A percentile compares a stretch with the other conserved stretches of the same genome.
Evolutionary conservation across 2,113 vertebrate species (phyloP).

Genomic region (Pituophis catenifer): DNA sequence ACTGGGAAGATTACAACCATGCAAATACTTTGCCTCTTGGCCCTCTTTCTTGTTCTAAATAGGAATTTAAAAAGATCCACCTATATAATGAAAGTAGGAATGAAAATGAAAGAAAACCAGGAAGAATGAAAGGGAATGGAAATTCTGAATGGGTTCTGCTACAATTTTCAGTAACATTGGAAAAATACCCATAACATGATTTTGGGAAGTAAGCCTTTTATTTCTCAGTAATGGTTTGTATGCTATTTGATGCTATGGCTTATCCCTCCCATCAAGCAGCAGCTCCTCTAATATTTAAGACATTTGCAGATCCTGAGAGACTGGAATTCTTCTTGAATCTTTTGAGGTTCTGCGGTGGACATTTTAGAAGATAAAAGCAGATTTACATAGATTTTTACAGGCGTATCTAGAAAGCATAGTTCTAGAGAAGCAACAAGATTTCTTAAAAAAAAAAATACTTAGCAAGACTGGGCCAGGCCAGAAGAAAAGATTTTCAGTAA

Average conservation of each 20-base stretch:
- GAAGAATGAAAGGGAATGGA: not conserved
- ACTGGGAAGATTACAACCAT: not conserved
- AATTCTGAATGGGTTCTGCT: not conserved
- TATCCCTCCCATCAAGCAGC: not conserved
- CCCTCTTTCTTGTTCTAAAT: not conserved
- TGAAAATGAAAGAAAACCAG: not conserved
- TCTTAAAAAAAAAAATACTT: not conserved
- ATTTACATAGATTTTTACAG: not conserved
- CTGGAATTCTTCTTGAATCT: not conserved
- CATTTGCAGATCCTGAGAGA: not conserved
- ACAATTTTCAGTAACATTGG: not conserved
- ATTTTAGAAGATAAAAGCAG: not conserved
- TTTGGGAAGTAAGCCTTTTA: not conserved
- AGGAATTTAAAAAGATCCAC: not conserved
- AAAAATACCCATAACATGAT: not conserved
- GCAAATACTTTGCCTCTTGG: not conserved
- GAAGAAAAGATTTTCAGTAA: not conserved
- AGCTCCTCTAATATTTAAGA: not conserved
- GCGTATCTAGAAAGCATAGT: not conserved
- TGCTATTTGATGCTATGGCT: not conserved
- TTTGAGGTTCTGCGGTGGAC: not conserved
- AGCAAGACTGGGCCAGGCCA: not conserved
- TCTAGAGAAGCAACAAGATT: not conserved
- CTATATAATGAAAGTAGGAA: not conserved
- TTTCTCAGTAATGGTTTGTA: not conserved